Base-by-base conservation (phyloP, 1,140 invertebrate genomes). In the Acyrthosiphon pisum region DNA sequence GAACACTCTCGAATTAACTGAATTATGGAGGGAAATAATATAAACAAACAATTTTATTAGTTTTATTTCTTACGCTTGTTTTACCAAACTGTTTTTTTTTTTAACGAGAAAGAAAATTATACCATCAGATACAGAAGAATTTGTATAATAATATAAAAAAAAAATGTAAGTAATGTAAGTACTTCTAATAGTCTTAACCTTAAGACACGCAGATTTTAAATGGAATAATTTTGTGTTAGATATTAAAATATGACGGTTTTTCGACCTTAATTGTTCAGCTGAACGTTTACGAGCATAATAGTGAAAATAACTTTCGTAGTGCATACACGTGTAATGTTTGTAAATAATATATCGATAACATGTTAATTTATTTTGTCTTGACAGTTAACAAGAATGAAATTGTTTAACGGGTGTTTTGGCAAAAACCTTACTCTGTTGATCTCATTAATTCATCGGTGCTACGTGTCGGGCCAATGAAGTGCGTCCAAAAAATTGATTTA, bases 401-500 rank as follows among this genome's bases (percentile, higher is more conserved):
- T 76, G 60, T 76, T 35, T 6, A 76, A 76, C 60, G 60, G 60
- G 14, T 76, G 14, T 76, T 76, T 76, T n/a, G 35, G 76, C n/a
- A 44, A 9, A 84, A 26, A 26, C 41, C 37, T 30, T 30, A 44
- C 83, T 30, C 83, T 30, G 83, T 44, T 84, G 37, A 41, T 84
- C 83, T 84, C 83, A 84, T 84, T 84, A 84, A 84, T 84, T 84
- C 83, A 26, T 44, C 9, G 76, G 9, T 84, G 23, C 8, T 26
- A 41, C 9, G 23, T 41, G 37, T 41, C 22, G 0, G 22, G 83
- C 41, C 83, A 84, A 41, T 44, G 35, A 30, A 84, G 83, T 84
- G 83, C 23, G 23, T 41, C 23, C 22, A 41, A 91, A 91, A 76
- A 76, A 76, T n/a, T 46, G 56, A 76, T 81, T 76, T 76, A 91